Evolutionary conservation across 2,113 vertebrate genomes (phyloP).

Genomic region (Menura novaehollandiae): DNA sequence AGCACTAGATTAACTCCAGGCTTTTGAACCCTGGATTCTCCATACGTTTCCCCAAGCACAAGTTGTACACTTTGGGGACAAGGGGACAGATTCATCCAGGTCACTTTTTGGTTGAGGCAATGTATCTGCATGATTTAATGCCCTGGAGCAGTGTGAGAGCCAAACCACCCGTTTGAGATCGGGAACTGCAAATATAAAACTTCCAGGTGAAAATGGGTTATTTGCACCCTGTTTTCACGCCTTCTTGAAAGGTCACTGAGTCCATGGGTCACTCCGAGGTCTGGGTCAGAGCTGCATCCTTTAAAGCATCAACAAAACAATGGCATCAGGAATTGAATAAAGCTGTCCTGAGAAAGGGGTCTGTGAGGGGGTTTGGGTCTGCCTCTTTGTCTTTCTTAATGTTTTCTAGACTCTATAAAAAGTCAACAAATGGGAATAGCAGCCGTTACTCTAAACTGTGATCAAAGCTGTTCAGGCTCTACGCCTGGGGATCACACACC

Average conservation of each 20-base stretch:
- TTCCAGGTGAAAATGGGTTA: neutral
- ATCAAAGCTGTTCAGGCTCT: neutral
- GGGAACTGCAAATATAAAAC: neutral
- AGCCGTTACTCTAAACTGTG: rapidly evolving
- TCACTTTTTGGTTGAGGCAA: neutral
- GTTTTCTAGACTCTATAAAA: neutral
- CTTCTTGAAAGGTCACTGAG: neutral
- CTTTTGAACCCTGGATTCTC: neutral
- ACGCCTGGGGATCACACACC: rapidly evolving
- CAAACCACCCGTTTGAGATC: neutral
- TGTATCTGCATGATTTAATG: neutral
- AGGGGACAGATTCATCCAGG: neutral
- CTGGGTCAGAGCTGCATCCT: neutral
- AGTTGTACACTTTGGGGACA: neutral
- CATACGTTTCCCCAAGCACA: neutral
- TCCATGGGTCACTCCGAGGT: neutral
- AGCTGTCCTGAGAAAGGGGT: neutral
- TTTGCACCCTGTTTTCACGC: neutral
- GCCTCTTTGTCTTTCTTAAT: neutral
- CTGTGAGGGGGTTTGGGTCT: neutral
- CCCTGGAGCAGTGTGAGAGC: neutral
- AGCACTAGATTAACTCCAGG: neutral
- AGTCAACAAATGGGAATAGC: neutral
- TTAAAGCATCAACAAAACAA: neutral
- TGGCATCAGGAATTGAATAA: rapidly evolving